Conservation (phyloP, 2,797 vertebrate species). For the Oceanodroma leucorhoa region DNA sequence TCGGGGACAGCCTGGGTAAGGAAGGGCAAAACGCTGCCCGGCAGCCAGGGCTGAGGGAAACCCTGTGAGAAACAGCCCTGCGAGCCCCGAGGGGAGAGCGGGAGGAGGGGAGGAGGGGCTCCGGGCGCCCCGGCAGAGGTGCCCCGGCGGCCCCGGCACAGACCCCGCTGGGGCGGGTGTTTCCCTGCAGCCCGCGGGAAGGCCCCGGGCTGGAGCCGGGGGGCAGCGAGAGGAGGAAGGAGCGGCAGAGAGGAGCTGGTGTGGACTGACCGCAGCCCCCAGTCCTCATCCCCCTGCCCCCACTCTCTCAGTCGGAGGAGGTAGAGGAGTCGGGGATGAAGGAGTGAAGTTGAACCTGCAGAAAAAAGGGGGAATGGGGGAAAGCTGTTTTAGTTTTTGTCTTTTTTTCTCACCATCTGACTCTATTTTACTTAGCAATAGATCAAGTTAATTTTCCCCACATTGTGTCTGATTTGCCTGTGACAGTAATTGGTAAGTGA, state of each 20-base stretch:
- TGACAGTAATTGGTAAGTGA: neutral
- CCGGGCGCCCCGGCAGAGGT: neutral
- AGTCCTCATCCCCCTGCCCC: accelerated
- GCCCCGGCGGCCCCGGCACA: neutral
- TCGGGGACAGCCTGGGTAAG: no score
- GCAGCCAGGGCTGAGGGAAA: neutral
- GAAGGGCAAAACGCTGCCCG: no score
- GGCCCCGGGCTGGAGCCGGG: neutral
- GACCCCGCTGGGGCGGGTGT: neutral
- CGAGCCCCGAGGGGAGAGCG: neutral
- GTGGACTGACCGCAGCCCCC: no score
- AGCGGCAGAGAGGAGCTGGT: accelerated
- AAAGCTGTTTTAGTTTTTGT: neutral
- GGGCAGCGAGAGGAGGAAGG: accelerated
- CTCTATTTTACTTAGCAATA: neutral
- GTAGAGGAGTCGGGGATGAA: accelerated
- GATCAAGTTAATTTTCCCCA: neutral
- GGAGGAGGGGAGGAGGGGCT: neutral
- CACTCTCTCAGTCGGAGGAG: neutral
- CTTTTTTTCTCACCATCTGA: neutral
- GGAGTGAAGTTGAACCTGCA: neutral
- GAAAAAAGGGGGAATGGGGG: accelerated
- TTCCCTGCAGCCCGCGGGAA: neutral
- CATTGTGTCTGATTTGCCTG: accelerated
- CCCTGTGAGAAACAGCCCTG: neutral